These are phyloP conservation scores for Nylanderia fulva DNA, from an alignment of 1,140 invertebrate genomes.

Conservation along the genomic window DNA sequence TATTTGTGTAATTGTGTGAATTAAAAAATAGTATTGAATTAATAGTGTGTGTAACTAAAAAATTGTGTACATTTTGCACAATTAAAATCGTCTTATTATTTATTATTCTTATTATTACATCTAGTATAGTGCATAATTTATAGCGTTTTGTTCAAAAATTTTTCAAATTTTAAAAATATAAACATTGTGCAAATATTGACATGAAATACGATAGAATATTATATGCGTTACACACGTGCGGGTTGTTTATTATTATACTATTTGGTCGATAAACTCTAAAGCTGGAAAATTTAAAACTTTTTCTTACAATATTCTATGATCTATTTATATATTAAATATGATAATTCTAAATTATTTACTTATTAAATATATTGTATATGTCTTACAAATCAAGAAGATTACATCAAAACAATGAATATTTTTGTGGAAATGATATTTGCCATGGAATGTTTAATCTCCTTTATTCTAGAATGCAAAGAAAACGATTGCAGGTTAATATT, in stretches of 20 bases:
- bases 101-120: too few species aligned
- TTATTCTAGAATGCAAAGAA: conserved; percentile 14
- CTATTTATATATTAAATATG: not conserved
- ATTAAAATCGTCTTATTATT: not conserved
- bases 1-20: too few species aligned
- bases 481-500: conserved; percentile 12
- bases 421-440: conserved; percentile 22
- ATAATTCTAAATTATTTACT: not conserved
- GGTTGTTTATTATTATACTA: not conserved
- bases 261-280: conserved; percentile 15
- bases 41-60: too few species aligned
- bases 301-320: not conserved
- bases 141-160: not conserved
- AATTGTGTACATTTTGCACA: not conserved
- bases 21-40: not conserved
- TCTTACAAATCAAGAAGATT: not conserved
- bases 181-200: not conserved
- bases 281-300: not conserved
- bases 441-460: conserved; percentile 23
- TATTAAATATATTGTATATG: not conserved
- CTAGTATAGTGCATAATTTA: not conserved
- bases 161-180: not conserved
- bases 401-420: conserved; percentile 23
- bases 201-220: not conserved
- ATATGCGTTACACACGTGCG: not conserved